phyloP scores from a whole-genome alignment of 2,888 invertebrate genomes.

The Barypeithes pellucidus region DNA sequence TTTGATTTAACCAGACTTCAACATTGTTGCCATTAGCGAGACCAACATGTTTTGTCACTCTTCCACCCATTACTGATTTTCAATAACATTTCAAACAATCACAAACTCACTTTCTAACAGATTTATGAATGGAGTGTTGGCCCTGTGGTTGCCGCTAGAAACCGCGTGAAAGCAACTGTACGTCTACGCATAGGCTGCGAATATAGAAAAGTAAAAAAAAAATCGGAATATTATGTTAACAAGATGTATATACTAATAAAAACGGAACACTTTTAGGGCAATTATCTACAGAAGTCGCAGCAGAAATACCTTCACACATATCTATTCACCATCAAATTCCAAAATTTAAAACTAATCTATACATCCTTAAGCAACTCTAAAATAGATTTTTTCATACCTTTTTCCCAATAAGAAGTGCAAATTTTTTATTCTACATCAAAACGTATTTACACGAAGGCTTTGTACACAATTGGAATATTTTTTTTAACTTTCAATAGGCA shows the following conservation, averaged over 20 bases:
- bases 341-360: not conserved
- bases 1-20: too few species aligned
- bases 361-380: not conserved
- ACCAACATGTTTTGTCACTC: too few species aligned
- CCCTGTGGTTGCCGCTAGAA: too few species aligned
- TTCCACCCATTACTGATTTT: too few species aligned
- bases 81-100: too few species aligned
- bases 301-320: not conserved
- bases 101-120: too few species aligned
- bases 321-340: not conserved
- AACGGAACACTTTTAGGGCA: conserved; percentile 2
- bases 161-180: too few species aligned
- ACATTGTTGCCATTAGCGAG: too few species aligned
- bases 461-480: conserved; percentile 1
- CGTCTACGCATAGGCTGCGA: too few species aligned
- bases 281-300: conserved; percentile 10
- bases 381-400: not conserved
- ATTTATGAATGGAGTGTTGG: too few species aligned
- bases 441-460: conserved; percentile 62
- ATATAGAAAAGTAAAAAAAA: not conserved
- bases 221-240: not conserved
- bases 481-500: not conserved
- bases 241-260: not conserved
- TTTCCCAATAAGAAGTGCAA: not conserved
- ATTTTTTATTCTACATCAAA: conserved; percentile 1